phyloP scores from a whole-genome alignment of 2,888 invertebrate genomes.

The Acanthosoma haemorrhoidale region DNA sequence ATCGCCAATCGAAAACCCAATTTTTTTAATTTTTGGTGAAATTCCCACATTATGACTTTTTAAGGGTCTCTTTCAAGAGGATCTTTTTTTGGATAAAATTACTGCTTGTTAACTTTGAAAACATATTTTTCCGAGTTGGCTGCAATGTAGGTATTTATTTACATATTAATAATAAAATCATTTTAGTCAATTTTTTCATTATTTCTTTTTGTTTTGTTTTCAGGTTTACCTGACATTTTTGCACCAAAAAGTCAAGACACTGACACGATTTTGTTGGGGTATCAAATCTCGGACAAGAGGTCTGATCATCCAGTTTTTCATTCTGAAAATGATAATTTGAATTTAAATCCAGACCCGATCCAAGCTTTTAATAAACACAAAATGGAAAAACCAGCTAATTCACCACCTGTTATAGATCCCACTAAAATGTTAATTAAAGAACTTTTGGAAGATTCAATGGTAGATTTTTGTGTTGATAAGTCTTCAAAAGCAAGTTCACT shows the following conservation, averaged over 20 bases:
- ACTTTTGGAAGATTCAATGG: slow-evolving; percentile 1
- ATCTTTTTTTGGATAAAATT: too few species aligned
- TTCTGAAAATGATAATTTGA: neutral
- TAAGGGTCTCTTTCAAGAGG: too few species aligned
- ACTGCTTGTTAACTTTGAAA: too few species aligned
- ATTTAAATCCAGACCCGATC: neutral
- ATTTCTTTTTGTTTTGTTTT: neutral
- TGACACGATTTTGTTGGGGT: neutral
- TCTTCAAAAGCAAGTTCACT: neutral
- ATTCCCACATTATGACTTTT: too few species aligned
- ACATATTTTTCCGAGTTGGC: too few species aligned
- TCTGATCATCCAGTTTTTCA: neutral
- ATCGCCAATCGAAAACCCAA: too few species aligned
- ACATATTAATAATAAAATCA: too few species aligned
- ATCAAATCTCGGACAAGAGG: neutral
- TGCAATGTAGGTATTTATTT: too few species aligned
- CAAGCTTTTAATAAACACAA: neutral
- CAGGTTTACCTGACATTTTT: neutral
- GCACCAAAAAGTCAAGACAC: neutral
- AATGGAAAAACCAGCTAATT: neutral
- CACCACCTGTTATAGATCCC: neutral
- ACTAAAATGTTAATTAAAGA: neutral
- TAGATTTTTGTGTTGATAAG: neutral
- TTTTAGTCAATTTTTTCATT: too few species aligned
- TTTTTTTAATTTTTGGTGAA: too few species aligned